These are phyloP conservation scores for Oxyura jamaicensis DNA, from an alignment of 2,113 vertebrate genomes.

Conservation along the genomic window DNA sequence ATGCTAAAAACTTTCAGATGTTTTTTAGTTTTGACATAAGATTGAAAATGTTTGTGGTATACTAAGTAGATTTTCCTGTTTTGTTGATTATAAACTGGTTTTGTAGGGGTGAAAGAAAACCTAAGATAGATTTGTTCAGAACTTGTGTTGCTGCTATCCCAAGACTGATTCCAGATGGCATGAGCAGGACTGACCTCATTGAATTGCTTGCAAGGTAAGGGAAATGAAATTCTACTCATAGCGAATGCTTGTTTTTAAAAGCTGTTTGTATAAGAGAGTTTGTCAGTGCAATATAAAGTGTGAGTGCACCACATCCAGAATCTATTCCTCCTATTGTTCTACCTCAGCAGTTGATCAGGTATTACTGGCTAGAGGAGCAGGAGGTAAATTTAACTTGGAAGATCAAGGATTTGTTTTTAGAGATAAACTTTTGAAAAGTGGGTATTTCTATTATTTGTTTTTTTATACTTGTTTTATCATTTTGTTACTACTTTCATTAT, in stretches of 20 bases:
- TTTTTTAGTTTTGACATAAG: neutral
- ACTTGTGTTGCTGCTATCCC: constrained; percentile 98
- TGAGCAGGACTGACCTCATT: constrained; percentile 98
- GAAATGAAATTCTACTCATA: neutral
- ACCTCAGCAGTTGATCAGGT: neutral
- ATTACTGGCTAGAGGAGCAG: neutral
- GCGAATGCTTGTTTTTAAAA: neutral
- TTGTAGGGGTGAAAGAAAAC: constrained; percentile 95
- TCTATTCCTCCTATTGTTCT: neutral
- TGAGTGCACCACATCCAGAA: neutral
- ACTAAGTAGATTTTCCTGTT: neutral
- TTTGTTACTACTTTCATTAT: neutral
- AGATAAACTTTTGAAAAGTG: neutral
- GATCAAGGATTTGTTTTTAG: neutral
- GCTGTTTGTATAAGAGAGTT: neutral
- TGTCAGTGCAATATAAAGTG: neutral
- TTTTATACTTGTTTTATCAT: neutral
- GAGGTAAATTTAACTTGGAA: neutral
- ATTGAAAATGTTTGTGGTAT: neutral
- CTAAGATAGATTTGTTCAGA: constrained; percentile 98
- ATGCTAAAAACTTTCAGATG: neutral
- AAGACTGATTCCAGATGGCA: constrained; percentile 96
- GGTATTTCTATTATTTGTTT: neutral
- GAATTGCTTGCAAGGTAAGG: constrained; percentile 95
- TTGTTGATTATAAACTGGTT: constrained; percentile 30